phyloP scores from a whole-genome alignment of 1,140 invertebrate species.

The Anadara kagoshimensis region DNA sequence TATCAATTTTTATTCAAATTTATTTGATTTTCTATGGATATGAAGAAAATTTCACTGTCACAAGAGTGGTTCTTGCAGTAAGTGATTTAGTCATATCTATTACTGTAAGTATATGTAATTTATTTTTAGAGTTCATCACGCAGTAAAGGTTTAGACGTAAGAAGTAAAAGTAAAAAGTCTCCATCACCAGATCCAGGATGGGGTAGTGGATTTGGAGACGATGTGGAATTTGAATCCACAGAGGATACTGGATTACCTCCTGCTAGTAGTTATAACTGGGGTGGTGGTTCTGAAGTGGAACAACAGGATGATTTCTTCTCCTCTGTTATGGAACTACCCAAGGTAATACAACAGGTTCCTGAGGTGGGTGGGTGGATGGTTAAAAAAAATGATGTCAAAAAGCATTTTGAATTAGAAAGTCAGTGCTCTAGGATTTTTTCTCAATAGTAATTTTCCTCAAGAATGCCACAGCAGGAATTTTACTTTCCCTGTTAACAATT shows the following conservation, averaged over 20 bases:
- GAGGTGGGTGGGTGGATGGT: background rate
- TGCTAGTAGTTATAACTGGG: conserved; percentile 70
- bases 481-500: too few relatives aligned
- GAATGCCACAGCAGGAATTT: too few relatives aligned
- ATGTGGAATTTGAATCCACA: conserved; percentile 80
- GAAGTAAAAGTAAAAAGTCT: too few relatives aligned
- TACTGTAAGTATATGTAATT: too few relatives aligned
- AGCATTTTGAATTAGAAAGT: background rate
- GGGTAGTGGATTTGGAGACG: too few relatives aligned
- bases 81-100: too few relatives aligned
- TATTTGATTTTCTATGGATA: background rate
- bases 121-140: too few relatives aligned
- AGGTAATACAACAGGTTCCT: conserved; percentile 17
- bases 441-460: background rate
- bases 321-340: conserved; percentile 35
- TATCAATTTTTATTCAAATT: too few relatives aligned
- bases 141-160: too few relatives aligned
- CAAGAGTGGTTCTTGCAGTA: too few relatives aligned
- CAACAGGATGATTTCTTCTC: conserved; percentile 61
- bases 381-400: background rate
- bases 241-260: conserved; percentile 52
- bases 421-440: background rate
- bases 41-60: background rate
- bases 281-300: conserved; percentile 25
- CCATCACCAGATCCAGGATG: conserved; percentile 77